Conservation (phyloP, 2,797 vertebrate genomes). For the Acanthurus leucopareius region DNA sequence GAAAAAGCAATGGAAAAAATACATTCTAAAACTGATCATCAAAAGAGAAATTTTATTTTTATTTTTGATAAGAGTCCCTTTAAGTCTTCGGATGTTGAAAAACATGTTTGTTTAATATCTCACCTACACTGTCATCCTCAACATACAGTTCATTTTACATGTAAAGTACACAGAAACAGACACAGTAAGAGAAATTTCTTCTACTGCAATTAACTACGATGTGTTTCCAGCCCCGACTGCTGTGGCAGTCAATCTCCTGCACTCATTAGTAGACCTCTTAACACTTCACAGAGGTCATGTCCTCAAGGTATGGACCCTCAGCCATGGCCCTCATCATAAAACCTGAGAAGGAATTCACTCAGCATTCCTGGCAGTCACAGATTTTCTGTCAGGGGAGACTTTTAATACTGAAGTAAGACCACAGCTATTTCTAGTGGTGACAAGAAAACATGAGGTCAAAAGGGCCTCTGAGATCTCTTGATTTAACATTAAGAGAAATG, state of each 20-base stretch:
- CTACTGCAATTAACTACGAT: slow-evolving; percentile 34
- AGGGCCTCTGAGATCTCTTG: slow-evolving; percentile 28
- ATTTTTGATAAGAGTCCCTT: not conserved
- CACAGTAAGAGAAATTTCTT: not conserved
- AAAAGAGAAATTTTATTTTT: slow-evolving; percentile 1
- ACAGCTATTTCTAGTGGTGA: slow-evolving; percentile 67
- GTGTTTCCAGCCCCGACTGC: slow-evolving; percentile 60
- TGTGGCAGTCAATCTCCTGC: slow-evolving; percentile 59
- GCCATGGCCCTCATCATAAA: slow-evolving; percentile 80
- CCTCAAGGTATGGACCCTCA: slow-evolving; percentile 75
- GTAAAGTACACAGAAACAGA: slow-evolving; percentile 4
- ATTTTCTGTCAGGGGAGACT: slow-evolving; percentile 65
- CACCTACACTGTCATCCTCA: not conserved
- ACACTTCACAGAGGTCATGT: slow-evolving; percentile 80
- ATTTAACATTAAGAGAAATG: slow-evolving; percentile 35
- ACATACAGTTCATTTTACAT: not conserved
- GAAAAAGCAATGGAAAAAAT: slow-evolving; percentile 10
- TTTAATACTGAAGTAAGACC: slow-evolving; percentile 64
- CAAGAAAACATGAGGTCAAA: slow-evolving; percentile 52
- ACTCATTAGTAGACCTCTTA: slow-evolving; percentile 78
- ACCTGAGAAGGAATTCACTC: slow-evolving; percentile 78
- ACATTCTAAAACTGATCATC: slow-evolving; percentile 11
- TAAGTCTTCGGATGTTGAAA: not conserved
- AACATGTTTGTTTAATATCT: slow-evolving; percentile 2
- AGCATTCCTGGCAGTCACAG: slow-evolving; percentile 76